Base-by-base conservation (phyloP, 2,797 vertebrate genomes). In the Peromyscus nudipes region DNA sequence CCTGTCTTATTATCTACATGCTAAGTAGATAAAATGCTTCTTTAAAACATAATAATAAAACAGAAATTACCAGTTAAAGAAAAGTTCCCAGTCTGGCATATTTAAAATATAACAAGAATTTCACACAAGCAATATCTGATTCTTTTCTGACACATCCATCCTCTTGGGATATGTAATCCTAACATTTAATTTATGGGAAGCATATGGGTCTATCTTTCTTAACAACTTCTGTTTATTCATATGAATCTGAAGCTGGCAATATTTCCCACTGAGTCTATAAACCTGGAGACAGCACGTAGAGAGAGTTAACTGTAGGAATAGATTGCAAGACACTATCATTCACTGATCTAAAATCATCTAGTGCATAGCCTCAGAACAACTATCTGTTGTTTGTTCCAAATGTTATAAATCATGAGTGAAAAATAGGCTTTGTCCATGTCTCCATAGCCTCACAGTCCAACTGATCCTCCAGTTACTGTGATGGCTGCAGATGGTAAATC, bases 381-480 rank as follows among this genome's bases (percentile, higher is more conserved):
- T 95, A 98, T 89, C 96, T 94, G 90, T 69, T 96, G 52, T 98
- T 96, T 98, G 69, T 79, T 92, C 95, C 76, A 91, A 95, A 97
- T 92, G n/a, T 94, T 94, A 98, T 93, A 98, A 98, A 97, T 97
- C 94, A 91, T 65, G 73, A 25, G 64, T 75, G 97, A 97, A 98
- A 98, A 97, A 55, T 92, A 88, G 91, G 37, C 89, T 98, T 97
- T 98, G 62, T 83, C 71, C 76, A n/a, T 96, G 79, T 91, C 89
- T 98, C 90, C 92, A 89, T 96, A 91, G 94, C 82, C 11, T 40
- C 93, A 17, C 40, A 73, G 86, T 89, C 0, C 0, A 97, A 93
- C 6, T 89, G 88, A 94, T 97, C 46, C 87, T 96, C 67, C 46
- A 57, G 40, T 55, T 96, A 92, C 89, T 92, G 19, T 19, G 94